These are phyloP conservation scores for Latrodectus geometricus DNA, from an alignment of 1,140 invertebrate genomes.

Conservation along the genomic window DNA sequence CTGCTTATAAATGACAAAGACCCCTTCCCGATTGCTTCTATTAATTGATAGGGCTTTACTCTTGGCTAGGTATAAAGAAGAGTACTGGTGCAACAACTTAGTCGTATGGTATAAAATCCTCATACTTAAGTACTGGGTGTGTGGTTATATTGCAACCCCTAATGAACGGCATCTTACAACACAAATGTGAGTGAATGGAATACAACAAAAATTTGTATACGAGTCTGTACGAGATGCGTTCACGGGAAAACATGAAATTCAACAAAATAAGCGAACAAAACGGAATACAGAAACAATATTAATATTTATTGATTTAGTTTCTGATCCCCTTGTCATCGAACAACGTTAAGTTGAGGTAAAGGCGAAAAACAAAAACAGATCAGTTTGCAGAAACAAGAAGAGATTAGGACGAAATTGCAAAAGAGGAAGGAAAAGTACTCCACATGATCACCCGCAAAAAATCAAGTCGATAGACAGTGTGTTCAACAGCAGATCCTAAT, in stretches of 20 bases:
- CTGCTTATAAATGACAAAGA: no score
- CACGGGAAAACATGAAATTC: background rate
- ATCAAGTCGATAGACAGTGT: background rate
- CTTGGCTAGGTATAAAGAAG: no score
- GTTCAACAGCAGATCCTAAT: background rate
- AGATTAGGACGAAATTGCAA: background rate
- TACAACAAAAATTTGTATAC: background rate
- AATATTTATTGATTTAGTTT: background rate
- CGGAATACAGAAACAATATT: background rate
- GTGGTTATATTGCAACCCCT: background rate
- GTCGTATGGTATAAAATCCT: no score
- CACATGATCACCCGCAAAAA: background rate
- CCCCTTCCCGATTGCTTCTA: no score
- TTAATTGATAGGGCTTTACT: no score
- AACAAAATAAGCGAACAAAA: background rate
- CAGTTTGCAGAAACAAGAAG: background rate
- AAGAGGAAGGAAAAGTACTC: background rate
- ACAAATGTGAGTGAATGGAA: background rate
- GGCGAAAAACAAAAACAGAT: background rate
- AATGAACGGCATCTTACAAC: background rate
- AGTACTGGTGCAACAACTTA: no score
- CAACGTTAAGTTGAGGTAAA: no score
- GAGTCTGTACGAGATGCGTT: background rate
- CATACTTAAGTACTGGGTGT: background rate
- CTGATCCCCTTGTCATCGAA: no score